Evolutionary conservation across 2,888 invertebrate genomes (phyloP).

Genomic region (Phengaris alcon): DNA sequence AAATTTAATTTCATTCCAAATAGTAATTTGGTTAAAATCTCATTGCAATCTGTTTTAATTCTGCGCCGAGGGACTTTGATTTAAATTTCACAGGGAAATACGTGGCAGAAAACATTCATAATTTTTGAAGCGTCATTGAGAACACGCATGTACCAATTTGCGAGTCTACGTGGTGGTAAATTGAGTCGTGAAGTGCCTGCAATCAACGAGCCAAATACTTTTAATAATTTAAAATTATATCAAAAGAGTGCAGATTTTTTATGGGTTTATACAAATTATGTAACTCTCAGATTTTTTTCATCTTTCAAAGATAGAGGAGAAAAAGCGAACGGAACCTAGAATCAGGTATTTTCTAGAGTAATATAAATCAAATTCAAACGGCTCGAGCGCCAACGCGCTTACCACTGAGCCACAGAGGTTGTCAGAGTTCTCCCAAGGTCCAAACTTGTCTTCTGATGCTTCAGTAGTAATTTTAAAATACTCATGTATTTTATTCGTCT

Average conservation of each 20-base stretch:
- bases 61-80: background rate
- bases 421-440: too few relatives aligned
- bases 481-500: too few relatives aligned
- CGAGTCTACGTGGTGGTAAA: slow-evolving; percentile 25
- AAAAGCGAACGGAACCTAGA: too few relatives aligned
- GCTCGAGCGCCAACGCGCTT: too few relatives aligned
- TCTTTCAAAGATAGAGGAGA: too few relatives aligned
- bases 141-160: slow-evolving; percentile 29
- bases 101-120: slow-evolving; percentile 29
- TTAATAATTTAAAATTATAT: slow-evolving; percentile 33
- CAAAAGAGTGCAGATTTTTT: slow-evolving; percentile 18
- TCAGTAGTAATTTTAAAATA: background rate
- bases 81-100: slow-evolving; percentile 19
- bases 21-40: slow-evolving; percentile 8
- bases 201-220: slow-evolving; percentile 34
- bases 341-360: too few relatives aligned
- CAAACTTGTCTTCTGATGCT: too few relatives aligned
- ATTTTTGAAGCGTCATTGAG: slow-evolving; percentile 29
- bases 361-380: too few relatives aligned
- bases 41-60: slow-evolving; percentile 14
- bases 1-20: background rate
- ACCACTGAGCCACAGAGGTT: too few relatives aligned
- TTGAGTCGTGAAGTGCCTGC: slow-evolving; percentile 32
- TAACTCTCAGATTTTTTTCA: background rate
- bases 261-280: background rate